Base-by-base conservation (phyloP, 2,113 vertebrate species). In the Oceanodroma tethys region DNA sequence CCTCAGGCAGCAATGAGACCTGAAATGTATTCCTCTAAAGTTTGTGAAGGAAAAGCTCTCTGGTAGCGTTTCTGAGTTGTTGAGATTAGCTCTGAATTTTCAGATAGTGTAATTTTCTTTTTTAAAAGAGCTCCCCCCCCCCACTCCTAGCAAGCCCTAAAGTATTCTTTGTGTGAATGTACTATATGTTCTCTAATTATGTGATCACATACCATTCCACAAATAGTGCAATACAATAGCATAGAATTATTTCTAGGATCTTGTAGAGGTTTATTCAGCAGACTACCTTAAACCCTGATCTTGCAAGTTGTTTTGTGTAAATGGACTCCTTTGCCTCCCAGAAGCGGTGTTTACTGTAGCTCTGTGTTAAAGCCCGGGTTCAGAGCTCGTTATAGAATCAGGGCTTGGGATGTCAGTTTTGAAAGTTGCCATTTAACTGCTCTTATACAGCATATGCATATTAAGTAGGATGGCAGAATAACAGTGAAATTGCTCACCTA, bases 101-200 rank as follows among this genome's bases (percentile, higher is more conserved):
- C 56, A 76, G 91, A 96, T 93, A 91, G 86, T 63, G 32, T 76
- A 56, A 62, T 92, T 92, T 81, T 86, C 68, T 72, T 79, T 88
- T 68, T 65, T 26, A 71, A 52, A 86, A 75, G 48, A 81, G 23
- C 48, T 91, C 23, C 32, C 22, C 11, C 36, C 43, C 36, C 43
- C 38, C 36, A 36, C 48, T 15, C 32, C 29, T 0, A 0, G 59
- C 90, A 87, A 94, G 16, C 83, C 86, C 70, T 67, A 7, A 86
- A 94, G 70, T 68, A 76, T 94, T 94, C 94, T 91, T 97, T 96
- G 73, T 97, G 73, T 90, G 89, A 94, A 65, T 55, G 66, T 95
- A 68, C 86, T 95, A n/a, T 95, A 87, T 75, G 91, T 91, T 96
- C 78, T 95, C 81, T 97, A 97, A 95, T 97, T 97, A 96, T 95